Evolutionary conservation across 2,888 invertebrate species (phyloP).

Genomic region (Apodemia mormo): DNA sequence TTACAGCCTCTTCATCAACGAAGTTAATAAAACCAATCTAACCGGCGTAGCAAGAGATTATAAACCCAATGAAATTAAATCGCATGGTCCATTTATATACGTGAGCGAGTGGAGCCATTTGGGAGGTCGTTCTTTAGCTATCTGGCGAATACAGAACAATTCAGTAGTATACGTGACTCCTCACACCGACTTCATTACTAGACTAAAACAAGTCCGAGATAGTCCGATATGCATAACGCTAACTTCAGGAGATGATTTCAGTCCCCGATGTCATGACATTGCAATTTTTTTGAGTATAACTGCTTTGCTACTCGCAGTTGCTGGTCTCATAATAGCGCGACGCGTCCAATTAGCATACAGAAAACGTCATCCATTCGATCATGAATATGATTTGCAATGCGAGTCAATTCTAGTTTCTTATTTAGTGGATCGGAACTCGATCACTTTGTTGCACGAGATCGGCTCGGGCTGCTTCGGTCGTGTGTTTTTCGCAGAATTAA

Average conservation of each 20-base stretch:
- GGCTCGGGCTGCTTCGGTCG: conserved; percentile 59
- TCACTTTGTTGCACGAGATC: conserved; percentile 48
- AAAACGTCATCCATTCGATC: conserved; percentile 45
- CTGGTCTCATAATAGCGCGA: conserved; percentile 84
- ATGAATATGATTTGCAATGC: conserved; percentile 22
- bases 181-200: background rate
- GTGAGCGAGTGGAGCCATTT: conserved; percentile 37
- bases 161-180: conserved; percentile 10
- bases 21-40: conserved; percentile 21
- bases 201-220: conserved; percentile 16
- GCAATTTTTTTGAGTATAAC: conserved; percentile 77
- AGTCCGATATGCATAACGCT: conserved; percentile 26
- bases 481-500: conserved; percentile 52
- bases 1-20: conserved; percentile 27
- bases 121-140: conserved; percentile 19
- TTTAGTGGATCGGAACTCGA: conserved; percentile 44
- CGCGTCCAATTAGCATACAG: conserved; percentile 60
- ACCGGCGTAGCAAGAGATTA: conserved; percentile 24
- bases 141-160: conserved; percentile 20
- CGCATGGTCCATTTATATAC: conserved; percentile 32
- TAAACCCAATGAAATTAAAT: conserved; percentile 13
- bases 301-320: conserved; percentile 83
- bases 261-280: conserved; percentile 84
- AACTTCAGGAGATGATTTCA: conserved; percentile 60
- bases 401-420: conserved; percentile 39